These are phyloP conservation scores for Scaptomyza tumidula DNA, from an alignment of 2,888 invertebrate genomes.

Conservation along the genomic window DNA sequence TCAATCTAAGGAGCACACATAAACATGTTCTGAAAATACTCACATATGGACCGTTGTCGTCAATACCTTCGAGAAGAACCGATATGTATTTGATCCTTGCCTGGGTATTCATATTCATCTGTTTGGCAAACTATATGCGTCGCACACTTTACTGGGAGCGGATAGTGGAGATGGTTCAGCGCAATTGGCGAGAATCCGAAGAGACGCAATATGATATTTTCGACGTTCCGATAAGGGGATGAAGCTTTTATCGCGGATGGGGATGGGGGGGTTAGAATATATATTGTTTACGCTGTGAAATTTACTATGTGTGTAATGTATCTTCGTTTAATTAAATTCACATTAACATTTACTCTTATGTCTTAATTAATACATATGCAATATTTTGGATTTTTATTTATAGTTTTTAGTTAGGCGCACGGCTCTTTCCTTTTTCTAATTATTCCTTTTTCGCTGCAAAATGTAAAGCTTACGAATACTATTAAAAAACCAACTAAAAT, in stretches of 20 bases:
- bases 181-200: conserved; percentile 93
- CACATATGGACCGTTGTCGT: conserved; percentile 88
- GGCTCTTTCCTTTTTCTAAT: background rate
- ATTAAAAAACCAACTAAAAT: conserved; percentile 39
- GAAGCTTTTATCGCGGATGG: too few relatives aligned
- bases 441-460: conserved; percentile 35
- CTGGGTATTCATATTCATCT: conserved; percentile 93
- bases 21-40: conserved; percentile 83
- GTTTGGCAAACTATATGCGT: conserved; percentile 90
- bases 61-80: conserved; percentile 90
- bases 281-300: conserved; percentile 18
- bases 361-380: conserved; percentile 58
- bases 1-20: conserved; percentile 75
- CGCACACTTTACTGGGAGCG: conserved; percentile 91
- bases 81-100: conserved; percentile 93
- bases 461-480: conserved; percentile 33
- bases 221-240: conserved; percentile 48
- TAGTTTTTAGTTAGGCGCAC: conserved; percentile 36
- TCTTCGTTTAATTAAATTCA: conserved; percentile 76
- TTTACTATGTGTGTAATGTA: conserved; percentile 62
- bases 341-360: conserved; percentile 73
- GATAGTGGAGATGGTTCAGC: conserved; percentile 92
- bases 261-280: background rate
- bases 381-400: conserved; percentile 30
- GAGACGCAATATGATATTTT: conserved; percentile 84